Evolutionary conservation across 2,888 invertebrate genomes (phyloP), one percentile per base, ranked within the genome.

Genomic region (Vanessa cardui): DNA sequence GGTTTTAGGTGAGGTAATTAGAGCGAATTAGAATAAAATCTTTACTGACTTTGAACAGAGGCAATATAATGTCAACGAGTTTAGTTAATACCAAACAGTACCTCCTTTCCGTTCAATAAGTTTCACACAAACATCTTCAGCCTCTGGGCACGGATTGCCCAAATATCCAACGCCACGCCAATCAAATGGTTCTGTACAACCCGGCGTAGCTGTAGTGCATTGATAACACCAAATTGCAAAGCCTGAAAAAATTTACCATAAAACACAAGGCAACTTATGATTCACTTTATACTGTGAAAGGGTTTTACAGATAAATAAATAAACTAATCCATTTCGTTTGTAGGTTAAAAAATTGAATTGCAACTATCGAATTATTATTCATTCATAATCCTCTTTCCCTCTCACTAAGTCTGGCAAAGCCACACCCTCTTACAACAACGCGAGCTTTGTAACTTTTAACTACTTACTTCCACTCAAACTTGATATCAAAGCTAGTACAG

Each of bases 71-170:
- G 9, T 12, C 9, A 39, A 12, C 12, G 8, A 39, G 4, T 39
- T 39, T 39, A 39, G 12, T 39, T 39, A 0, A 39, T 39, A 39
- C 39, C 39, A 39, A 39, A 12, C 66, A 83, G 84, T 88, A 97
- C 98, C 96, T 92, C 96, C 97, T 94, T 96, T 97, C 66, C 94
- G 93, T 84, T 98, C 98, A 68, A 96, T 95, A 15, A 98, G 94
- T 91, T 98, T 98, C 0, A 98, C 96, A 88, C 98, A 98, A 78
- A 97, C 96, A 83, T 98, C 98, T 83, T 97, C 95, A 70, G 93
- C 93, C 78, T 97, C 97, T 0, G 96, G 97, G 80, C 98, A 98
- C 5, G 95, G 94, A 79, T 96, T 95, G 9, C 97, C 96, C 87
- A 97, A 94, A 78, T 95, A 95, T 0, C 95, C 94, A 26, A 94